Evolutionary conservation across 1,140 invertebrate genomes (phyloP).

Genomic region (Drosophila ambigua): DNA sequence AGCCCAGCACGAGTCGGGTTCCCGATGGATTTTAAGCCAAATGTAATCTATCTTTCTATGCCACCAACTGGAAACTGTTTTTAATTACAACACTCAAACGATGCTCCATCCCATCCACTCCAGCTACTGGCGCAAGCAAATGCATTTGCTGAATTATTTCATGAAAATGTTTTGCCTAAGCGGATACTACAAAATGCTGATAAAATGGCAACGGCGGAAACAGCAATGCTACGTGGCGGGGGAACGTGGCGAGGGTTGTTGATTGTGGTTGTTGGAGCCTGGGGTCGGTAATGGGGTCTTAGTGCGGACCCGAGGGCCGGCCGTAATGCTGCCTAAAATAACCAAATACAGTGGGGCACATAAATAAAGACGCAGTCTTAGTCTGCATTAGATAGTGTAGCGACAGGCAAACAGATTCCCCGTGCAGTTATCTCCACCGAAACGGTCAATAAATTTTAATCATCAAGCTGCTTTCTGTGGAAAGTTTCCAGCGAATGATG

Average conservation of each 20-base stretch:
- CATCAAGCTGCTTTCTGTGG: no score
- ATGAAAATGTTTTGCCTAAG: slow-evolving; percentile 44
- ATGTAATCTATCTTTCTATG: slow-evolving; percentile 11
- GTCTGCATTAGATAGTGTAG: no score
- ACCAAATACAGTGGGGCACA: no score
- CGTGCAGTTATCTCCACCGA: no score
- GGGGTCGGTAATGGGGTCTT: no score
- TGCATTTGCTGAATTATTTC: slow-evolving; percentile 40
- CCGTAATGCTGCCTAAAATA: no score
- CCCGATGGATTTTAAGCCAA: not conserved
- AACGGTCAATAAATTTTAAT: no score
- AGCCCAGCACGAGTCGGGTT: slow-evolving; percentile 22
- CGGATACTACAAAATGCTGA: slow-evolving; percentile 45
- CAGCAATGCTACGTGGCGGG: not conserved
- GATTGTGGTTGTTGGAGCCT: slow-evolving; percentile 4
- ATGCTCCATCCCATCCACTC: slow-evolving; percentile 1
- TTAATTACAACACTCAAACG: slow-evolving; percentile 45
- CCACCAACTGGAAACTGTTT: slow-evolving; percentile 26
- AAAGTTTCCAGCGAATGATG: no score
- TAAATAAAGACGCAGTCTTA: no score
- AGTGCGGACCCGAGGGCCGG: no score
- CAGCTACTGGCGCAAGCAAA: not conserved
- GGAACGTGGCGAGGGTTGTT: slow-evolving; percentile 15
- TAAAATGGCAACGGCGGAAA: slow-evolving; percentile 39
- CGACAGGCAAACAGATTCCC: no score